Evolutionary conservation across 2,113 vertebrate genomes (phyloP), one percentile per base, ranked within the genome.

Genomic region (Nyctereutes procyonoides): DNA sequence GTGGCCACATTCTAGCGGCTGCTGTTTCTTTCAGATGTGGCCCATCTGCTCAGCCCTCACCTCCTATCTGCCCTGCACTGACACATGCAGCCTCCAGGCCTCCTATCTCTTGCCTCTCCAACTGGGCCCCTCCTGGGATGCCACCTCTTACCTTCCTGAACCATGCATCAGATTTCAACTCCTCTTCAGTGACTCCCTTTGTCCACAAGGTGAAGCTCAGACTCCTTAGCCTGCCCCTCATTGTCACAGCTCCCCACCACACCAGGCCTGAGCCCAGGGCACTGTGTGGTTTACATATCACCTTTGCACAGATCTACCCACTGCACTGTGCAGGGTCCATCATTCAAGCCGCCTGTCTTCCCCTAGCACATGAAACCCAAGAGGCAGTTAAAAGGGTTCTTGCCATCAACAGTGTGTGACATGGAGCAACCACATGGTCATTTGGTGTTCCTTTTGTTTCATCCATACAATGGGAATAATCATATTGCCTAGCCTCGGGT

Each of bases 1-100:
- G n/a, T 2, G 24, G 28, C 24, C 32, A 20, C 16, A 1, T 15
- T 32, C 43, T 8, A 12, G 7, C 1, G 3, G 7, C 0, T 35
- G 77, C 58, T 56, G 0, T 35, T 63, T 55, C 77, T 48, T 74
- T 60, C 5, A 26, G 16, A 30, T 3, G 6, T 3, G 28, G 74
- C 24, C 53, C 71, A 15, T 51, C 19, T 12, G 7, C 88, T 90
- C 65, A 8, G 28, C 53, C 76, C 30, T 48, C 48, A 5, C 38
- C 10, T 48, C 43, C 8, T 8, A 11, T 38, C 38, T 60, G 60
- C 38, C 43, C 63, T 43, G 43, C 43, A 43, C 43, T 43, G 43
- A 43, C 6, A 43, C 43, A 43, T 43, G 0, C 8, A 56, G 77
- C 32, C 32, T 84, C 17, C 11, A 16, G 73, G 19, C 28, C 32